Evolutionary conservation across 1,140 invertebrate species (phyloP), one percentile per base, ranked within the genome.

Genomic region (Steinernema feltiae): DNA sequence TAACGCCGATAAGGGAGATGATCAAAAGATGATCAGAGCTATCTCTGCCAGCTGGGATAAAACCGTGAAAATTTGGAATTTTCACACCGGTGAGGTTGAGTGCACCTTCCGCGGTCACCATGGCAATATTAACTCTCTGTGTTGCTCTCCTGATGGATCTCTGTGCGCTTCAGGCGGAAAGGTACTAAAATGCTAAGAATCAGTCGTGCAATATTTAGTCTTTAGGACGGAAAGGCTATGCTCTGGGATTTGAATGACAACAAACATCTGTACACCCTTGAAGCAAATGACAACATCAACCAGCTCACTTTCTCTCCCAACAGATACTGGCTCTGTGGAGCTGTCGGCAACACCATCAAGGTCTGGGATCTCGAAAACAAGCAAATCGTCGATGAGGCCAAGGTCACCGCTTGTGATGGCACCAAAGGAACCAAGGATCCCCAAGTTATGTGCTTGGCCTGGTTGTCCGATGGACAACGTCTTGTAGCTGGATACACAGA

Each of bases 331-430:
- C 90, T 99, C 21, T 98, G 96, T 89, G 96, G 95, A 85, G 96
- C 96, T 12, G 97, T 93, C 86, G 96, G 96, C 83, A 94, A 95
- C 74, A 93, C 7, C 32, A 97, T 99, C 87, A 97, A 96, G 88
- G 97, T 98, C 86, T 99, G 96, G 95, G 95, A 99, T 90, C 90
- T 98, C 87, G 95, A 98, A 90, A 95, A 93, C 88, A 98, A 99
- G 89, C 93, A 96, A 87, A 94, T 97, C 91, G 95, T 98, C 82
- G 95, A 98, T 88, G 95, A 98, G 89, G 89, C 98, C 69, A 92
- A 92, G 86, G 94, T 94, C n/a, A n/a, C n/a, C n/a, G n/a, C n/a
- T n/a, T n/a, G n/a, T 15, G 95, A 98, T 86, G 92, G 95, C 35
- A 89, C 90, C 31, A 90, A 89, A 1, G 91, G 81, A 69, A 17